Conservation (phyloP, 2,888 invertebrate genomes). For the Monopis laevigella region DNA sequence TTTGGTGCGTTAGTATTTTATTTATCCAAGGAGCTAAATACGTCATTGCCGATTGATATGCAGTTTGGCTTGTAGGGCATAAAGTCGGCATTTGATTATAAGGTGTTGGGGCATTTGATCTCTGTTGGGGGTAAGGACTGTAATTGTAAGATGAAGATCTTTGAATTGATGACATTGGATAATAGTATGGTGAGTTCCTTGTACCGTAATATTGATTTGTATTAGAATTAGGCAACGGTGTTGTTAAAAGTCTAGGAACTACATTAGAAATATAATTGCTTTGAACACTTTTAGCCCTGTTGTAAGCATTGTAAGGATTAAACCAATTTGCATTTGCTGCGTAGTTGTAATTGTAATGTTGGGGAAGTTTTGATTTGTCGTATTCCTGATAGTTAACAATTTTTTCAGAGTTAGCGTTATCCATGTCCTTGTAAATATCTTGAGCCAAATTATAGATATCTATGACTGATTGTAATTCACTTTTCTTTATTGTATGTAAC, state of each 20-base stretch:
- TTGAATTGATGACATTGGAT: conserved; percentile 36
- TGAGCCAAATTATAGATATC: conserved; percentile 53
- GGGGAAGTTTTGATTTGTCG: background rate
- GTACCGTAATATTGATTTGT: background rate
- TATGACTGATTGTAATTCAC: conserved; percentile 49
- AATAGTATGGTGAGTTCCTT: conserved; percentile 32
- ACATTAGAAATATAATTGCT: too few relatives aligned
- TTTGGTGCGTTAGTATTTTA: background rate
- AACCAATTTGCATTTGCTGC: conserved; percentile 32
- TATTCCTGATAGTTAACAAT: background rate
- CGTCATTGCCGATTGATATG: too few relatives aligned
- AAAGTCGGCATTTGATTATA: background rate
- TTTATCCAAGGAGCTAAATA: conserved; percentile 6
- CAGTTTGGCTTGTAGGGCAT: background rate
- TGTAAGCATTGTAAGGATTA: conserved; percentile 21
- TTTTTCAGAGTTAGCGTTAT: conserved; percentile 23
- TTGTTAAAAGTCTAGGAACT: too few relatives aligned
- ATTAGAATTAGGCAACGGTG: too few relatives aligned
- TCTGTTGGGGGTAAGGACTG: background rate
- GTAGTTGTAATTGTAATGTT: background rate
- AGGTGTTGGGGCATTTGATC: background rate
- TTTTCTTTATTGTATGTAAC: conserved; percentile 44
- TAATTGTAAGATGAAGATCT: conserved; percentile 31
- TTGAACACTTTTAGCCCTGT: background rate
- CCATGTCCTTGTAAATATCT: conserved; percentile 49